Conservation (phyloP, 2,113 vertebrate species). For the Coturnix japonica region DNA sequence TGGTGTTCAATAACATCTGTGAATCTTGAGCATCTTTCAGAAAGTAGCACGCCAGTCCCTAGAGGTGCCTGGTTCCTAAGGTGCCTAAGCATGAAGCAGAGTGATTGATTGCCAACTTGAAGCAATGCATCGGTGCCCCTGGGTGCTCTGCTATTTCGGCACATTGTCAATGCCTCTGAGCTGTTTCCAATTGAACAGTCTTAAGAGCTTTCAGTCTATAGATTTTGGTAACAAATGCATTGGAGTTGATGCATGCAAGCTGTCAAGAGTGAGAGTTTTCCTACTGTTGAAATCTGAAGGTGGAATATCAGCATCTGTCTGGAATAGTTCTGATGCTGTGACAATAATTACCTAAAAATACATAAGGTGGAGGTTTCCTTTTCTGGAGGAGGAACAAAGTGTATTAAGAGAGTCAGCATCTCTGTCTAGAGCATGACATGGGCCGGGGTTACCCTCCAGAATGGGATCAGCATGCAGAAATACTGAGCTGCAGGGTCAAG, state of each 20-base stretch:
- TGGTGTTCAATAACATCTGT: background rate
- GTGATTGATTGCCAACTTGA: background rate
- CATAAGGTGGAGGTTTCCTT: accelerated
- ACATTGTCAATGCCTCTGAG: background rate
- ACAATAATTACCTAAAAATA: background rate
- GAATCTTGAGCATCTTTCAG: background rate
- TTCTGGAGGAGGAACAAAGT: background rate
- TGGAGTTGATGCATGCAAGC: background rate
- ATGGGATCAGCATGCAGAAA: background rate
- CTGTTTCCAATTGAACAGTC: background rate
- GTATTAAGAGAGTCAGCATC: background rate
- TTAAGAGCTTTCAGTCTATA: background rate
- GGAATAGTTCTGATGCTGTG: background rate
- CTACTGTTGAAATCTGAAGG: background rate
- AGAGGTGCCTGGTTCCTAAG: background rate
- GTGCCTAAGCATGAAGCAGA: background rate
- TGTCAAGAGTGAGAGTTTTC: background rate
- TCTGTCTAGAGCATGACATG: background rate
- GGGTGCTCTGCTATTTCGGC: background rate
- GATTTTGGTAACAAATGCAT: background rate
- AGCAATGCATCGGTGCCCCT: background rate
- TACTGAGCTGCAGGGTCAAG: too few species aligned
- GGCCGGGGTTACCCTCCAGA: background rate
- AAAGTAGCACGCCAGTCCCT: background rate
- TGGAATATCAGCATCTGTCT: background rate